Evolutionary conservation across 2,113 vertebrate genomes (phyloP).

Genomic region (Rousettus leschenaultii): DNA sequence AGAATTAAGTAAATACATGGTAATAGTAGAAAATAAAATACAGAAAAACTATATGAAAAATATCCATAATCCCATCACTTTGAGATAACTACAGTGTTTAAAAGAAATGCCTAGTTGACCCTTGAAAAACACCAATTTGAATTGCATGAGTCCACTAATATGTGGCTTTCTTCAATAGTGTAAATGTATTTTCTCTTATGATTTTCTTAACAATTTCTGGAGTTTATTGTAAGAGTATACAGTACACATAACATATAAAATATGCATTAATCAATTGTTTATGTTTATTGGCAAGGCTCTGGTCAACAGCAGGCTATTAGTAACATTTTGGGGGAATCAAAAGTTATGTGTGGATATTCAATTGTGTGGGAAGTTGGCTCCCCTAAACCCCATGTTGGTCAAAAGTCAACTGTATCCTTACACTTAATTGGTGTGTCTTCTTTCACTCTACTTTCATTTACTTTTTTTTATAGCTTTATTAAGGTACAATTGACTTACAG

Average conservation of each 20-base stretch:
- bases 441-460: constrained; percentile 32
- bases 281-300: background rate
- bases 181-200: background rate
- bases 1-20: background rate
- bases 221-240: background rate
- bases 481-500: background rate
- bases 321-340: background rate
- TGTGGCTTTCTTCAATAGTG: background rate
- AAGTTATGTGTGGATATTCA: background rate
- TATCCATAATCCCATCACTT: background rate
- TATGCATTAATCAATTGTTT: background rate
- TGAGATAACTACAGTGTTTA: background rate
- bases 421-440: background rate
- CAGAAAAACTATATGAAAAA: background rate
- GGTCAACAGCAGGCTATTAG: background rate
- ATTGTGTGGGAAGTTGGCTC: background rate
- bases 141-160: background rate
- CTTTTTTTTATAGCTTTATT: constrained; percentile 5
- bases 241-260: background rate
- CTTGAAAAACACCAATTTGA: too few species aligned
- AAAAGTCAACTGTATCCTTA: background rate
- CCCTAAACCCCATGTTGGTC: too few species aligned
- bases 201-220: background rate
- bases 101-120: background rate
- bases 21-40: background rate